These are phyloP conservation scores for Agraylea sexmaculata DNA, from an alignment of 1,140 invertebrate genomes.

Conservation along the genomic window DNA sequence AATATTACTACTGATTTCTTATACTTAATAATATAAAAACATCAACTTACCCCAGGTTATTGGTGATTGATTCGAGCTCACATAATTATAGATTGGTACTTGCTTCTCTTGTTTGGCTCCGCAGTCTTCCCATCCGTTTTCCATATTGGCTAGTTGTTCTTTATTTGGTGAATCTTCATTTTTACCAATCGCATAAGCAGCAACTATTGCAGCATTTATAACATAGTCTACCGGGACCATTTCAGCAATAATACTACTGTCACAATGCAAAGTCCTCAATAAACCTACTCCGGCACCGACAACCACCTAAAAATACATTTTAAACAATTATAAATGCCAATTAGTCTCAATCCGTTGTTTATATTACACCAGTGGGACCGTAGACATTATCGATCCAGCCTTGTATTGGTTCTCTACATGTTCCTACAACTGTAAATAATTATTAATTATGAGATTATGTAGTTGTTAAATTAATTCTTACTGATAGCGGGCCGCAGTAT, in stretches of 20 bases:
- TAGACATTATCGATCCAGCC: slow-evolving; percentile 95
- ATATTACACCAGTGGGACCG: slow-evolving; percentile 68
- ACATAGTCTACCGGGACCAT: slow-evolving; percentile 77
- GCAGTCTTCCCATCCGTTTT: slow-evolving; percentile 5
- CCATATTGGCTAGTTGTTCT: slow-evolving; percentile 7
- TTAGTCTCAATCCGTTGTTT: not conserved
- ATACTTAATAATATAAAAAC: not conserved
- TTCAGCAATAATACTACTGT: slow-evolving; percentile 52
- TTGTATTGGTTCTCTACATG: slow-evolving; percentile 58
- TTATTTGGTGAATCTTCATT: slow-evolving; percentile 14
- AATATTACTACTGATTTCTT: no score
- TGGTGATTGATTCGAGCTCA: slow-evolving; percentile 44
- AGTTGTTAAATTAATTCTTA: slow-evolving; percentile 27
- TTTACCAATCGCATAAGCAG: slow-evolving; percentile 44
- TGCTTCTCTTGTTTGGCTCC: slow-evolving; percentile 23
- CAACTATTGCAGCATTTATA: slow-evolving; percentile 65
- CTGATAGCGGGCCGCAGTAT: slow-evolving; percentile 63
- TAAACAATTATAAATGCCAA: slow-evolving; percentile 2
- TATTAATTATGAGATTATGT: not conserved
- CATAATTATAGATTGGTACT: slow-evolving; percentile 45
- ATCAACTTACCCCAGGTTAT: slow-evolving; percentile 40
- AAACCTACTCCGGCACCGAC: slow-evolving; percentile 65
- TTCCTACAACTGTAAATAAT: slow-evolving; percentile 59
- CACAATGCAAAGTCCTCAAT: slow-evolving; percentile 55
- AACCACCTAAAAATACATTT: slow-evolving; percentile 31